Evolutionary conservation across 2,113 vertebrate species (phyloP).

Genomic region (Vulpes lagopus): DNA sequence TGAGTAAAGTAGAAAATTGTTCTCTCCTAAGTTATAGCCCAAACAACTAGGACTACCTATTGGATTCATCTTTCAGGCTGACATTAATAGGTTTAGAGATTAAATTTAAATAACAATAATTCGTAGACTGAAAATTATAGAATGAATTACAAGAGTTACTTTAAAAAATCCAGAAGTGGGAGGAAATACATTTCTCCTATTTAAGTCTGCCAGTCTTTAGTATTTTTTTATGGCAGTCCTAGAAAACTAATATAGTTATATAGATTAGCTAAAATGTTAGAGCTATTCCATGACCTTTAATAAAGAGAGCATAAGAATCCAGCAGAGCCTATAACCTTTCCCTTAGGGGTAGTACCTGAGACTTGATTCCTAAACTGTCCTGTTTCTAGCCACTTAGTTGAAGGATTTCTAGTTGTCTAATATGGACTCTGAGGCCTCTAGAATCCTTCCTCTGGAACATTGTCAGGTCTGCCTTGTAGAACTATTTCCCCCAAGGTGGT

Average conservation of each 20-base stretch:
- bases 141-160: background rate
- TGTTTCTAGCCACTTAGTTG: background rate
- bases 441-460: background rate
- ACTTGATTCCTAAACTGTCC: background rate
- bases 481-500: background rate
- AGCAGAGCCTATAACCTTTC: background rate
- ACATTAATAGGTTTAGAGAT: background rate
- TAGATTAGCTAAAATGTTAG: background rate
- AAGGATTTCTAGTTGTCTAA: background rate
- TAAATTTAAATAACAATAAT: conserved; percentile 16
- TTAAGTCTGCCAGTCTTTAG: background rate
- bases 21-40: background rate
- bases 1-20: background rate
- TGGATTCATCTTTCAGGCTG: background rate
- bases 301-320: background rate
- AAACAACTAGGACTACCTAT: background rate
- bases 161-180: background rate
- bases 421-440: background rate
- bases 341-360: background rate
- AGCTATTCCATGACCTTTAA: background rate
- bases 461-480: background rate
- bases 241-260: background rate
- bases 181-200: background rate
- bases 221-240: background rate
- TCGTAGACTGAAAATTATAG: background rate